Evolutionary conservation across 1,140 invertebrate species (phyloP).

Genomic region (Drosophila pachea): DNA sequence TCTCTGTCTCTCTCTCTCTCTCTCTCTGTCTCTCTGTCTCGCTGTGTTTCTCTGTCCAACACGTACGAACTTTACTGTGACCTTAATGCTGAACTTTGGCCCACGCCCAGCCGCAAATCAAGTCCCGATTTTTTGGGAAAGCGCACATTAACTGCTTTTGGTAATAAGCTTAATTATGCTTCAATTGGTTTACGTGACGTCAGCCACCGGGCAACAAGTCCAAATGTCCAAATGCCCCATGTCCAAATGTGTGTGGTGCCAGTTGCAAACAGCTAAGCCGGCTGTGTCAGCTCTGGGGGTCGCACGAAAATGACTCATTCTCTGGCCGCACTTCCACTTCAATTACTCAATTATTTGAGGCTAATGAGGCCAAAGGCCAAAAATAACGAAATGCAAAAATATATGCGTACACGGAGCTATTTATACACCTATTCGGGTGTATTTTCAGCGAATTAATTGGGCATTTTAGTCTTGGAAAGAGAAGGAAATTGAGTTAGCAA

Average conservation of each 20-base stretch:
- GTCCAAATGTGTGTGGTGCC: constrained; percentile 19
- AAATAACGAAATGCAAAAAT: neutral
- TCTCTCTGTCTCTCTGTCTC: neutral
- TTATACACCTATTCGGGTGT: neutral
- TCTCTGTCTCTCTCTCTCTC: neutral
- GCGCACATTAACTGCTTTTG: constrained; percentile 47
- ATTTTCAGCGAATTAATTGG: no score
- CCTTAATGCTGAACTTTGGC: constrained; percentile 42
- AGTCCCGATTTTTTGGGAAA: constrained; percentile 35
- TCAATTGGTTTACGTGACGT: constrained; percentile 59
- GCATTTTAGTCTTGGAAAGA: no score
- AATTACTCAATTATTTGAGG: constrained; percentile 18
- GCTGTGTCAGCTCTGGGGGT: neutral
- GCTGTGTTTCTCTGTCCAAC: constrained; percentile 6
- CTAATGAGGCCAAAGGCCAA: neutral
- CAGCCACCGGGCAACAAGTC: constrained; percentile 36
- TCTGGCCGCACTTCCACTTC: neutral
- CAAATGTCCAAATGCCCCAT: constrained; percentile 28
- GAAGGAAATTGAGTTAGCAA: no score
- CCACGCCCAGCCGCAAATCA: constrained; percentile 38
- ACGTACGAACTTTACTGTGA: constrained; percentile 13
- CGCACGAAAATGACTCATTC: constrained; percentile 33
- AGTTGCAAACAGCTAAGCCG: constrained; percentile 24
- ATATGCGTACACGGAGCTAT: no score
- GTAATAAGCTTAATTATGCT: constrained; percentile 63